phyloP scores from a whole-genome alignment of 2,113 vertebrate genomes.

The Cyprinodon variegatus region DNA sequence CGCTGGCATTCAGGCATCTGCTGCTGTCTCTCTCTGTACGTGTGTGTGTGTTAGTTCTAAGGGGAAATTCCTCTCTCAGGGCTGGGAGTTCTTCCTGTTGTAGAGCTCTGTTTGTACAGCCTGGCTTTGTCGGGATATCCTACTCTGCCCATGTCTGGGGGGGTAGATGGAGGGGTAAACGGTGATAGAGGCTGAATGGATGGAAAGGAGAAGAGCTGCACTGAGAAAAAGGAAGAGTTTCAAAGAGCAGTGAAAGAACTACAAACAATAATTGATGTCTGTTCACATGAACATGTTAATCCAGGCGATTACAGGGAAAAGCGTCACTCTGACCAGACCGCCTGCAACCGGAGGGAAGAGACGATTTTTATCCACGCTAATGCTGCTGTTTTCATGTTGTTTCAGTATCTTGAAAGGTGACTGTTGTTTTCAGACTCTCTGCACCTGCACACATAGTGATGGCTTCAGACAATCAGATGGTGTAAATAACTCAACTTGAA shows the following conservation, averaged over 20 bases:
- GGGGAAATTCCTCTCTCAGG: conserved; percentile 83
- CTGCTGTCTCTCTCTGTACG: conserved; percentile 19
- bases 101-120: conserved; percentile 84
- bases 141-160: conserved; percentile 78
- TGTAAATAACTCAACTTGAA: background rate
- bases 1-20: background rate
- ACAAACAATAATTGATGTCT: conserved; percentile 9
- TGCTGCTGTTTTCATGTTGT: conserved; percentile 50
- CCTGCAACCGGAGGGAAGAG: conserved; percentile 26
- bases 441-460: conserved; percentile 20
- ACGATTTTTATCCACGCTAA: conserved; percentile 44
- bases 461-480: conserved; percentile 8
- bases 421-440: conserved; percentile 29
- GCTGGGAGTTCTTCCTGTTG: conserved; percentile 82
- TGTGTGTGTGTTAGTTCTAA: conserved; percentile 60
- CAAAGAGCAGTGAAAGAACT: background rate
- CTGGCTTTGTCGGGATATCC: conserved; percentile 84
- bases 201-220: conserved; percentile 11
- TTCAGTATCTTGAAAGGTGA: conserved; percentile 19
- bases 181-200: conserved; percentile 2
- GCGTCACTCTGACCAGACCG: conserved; percentile 45
- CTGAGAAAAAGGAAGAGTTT: conserved; percentile 11
- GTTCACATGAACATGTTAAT: conserved; percentile 34
- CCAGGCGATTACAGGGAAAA: conserved; percentile 1
- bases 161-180: conserved; percentile 22